phyloP scores from a whole-genome alignment of 2,888 invertebrate genomes.

The Drosophila niveifrons region DNA sequence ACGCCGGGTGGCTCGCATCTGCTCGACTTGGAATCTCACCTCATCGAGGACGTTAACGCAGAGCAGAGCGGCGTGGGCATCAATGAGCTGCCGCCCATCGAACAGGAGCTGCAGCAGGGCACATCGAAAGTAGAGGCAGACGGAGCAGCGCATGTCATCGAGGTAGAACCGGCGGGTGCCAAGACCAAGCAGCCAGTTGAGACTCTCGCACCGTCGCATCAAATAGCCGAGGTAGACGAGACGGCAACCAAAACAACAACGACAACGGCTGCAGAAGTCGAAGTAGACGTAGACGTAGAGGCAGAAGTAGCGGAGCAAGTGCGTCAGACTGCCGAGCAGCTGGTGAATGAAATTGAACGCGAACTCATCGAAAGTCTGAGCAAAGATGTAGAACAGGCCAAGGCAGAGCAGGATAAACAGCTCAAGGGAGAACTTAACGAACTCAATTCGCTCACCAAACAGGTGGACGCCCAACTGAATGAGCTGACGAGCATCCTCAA shows the following conservation, averaged over 20 bases:
- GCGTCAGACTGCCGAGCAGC: constrained; percentile 69
- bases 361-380: constrained; percentile 66
- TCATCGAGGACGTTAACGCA: constrained; percentile 82
- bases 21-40: constrained; percentile 84
- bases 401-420: constrained; percentile 58
- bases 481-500: constrained; percentile 82
- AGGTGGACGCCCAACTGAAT: constrained; percentile 79
- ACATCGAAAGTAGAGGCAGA: constrained; percentile 81
- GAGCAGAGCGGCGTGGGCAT: constrained; percentile 81
- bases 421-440: constrained; percentile 53
- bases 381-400: constrained; percentile 65
- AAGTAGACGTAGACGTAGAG: background rate
- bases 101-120: constrained; percentile 80
- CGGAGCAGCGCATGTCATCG: constrained; percentile 78
- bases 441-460: constrained; percentile 68
- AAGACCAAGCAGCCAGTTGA: constrained; percentile 77
- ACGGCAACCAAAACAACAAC: constrained; percentile 50
- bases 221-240: constrained; percentile 71
- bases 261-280: constrained; percentile 19
- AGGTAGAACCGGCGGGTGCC: constrained; percentile 83
- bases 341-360: constrained; percentile 75
- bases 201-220: constrained; percentile 65
- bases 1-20: constrained; percentile 71
- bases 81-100: constrained; percentile 80
- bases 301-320: constrained; percentile 38